phyloP scores from a whole-genome alignment of 1,140 invertebrate species.

The Littorina saxatilis region DNA sequence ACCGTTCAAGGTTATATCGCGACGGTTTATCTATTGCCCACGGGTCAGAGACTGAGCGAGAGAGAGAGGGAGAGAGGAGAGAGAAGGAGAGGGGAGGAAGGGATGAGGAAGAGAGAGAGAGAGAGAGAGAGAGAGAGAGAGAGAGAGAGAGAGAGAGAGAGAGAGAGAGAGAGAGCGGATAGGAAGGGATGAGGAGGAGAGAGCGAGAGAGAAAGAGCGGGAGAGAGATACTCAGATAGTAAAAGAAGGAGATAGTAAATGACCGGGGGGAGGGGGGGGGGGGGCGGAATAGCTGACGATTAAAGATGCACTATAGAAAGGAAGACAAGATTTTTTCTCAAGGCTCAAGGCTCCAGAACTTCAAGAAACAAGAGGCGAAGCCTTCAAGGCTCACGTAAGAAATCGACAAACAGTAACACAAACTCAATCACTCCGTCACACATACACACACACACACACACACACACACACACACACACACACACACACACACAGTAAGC shows the following conservation, averaged over 20 bases:
- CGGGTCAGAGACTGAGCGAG: too few species aligned
- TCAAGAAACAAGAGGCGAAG: too few species aligned
- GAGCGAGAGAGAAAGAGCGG: background rate
- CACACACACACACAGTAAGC: too few species aligned
- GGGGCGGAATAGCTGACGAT: too few species aligned
- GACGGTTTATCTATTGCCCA: too few species aligned
- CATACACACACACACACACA: background rate
- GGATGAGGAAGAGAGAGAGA: slow-evolving; percentile 4
- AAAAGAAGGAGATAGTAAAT: background rate
- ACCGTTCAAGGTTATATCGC: too few species aligned
- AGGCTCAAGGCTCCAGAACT: too few species aligned
- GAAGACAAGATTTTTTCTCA: too few species aligned
- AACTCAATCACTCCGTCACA: background rate
- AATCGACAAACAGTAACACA: background rate
- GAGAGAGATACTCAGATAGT: slow-evolving; percentile 9
- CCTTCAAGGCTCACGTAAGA: too few species aligned
- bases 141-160: background rate
- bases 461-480: background rate
- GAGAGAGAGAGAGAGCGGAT: too few species aligned
- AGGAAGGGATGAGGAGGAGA: too few species aligned
- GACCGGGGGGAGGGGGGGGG: background rate
- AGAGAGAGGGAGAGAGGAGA: slow-evolving; percentile 14
- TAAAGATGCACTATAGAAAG: too few species aligned
- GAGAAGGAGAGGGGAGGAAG: slow-evolving; percentile 18
- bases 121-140: slow-evolving; percentile 24